A percentile compares a stretch with the other conserved stretches of the same genome.
These are phyloP conservation scores for Heterodera schachtii DNA, from an alignment of 1,140 invertebrate genomes.

Conservation along the genomic window DNA sequence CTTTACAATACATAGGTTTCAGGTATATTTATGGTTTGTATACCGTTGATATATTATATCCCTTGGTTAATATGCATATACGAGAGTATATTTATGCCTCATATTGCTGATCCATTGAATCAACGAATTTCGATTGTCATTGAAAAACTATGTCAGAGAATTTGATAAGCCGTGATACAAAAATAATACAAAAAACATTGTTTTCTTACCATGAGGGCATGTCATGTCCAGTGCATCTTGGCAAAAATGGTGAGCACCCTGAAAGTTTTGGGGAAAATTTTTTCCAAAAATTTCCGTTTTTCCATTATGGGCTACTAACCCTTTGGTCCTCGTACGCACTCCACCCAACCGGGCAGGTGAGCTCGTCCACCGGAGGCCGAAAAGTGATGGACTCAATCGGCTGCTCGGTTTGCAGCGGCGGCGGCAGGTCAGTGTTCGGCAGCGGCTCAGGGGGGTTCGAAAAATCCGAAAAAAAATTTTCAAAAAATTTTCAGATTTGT, in stretches of 20 bases:
- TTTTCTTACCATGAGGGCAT: slow-evolving; percentile 40
- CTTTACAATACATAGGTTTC: too few species aligned
- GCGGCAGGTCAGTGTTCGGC: slow-evolving; percentile 15
- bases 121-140: too few species aligned
- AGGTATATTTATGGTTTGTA: too few species aligned
- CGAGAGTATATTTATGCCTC: too few species aligned
- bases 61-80: too few species aligned
- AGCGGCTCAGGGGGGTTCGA: slow-evolving; percentile 20
- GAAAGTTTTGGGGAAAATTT: slow-evolving; percentile 1
- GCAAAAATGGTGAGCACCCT: slow-evolving; percentile 53
- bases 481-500: slow-evolving; percentile 1
- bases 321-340: slow-evolving; percentile 35
- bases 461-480: slow-evolving; percentile 2
- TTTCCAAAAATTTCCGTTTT: slow-evolving; percentile 9
- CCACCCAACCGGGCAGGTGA: slow-evolving; percentile 48
- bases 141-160: too few species aligned
- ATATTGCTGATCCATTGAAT: too few species aligned
- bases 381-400: slow-evolving; percentile 38
- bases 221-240: slow-evolving; percentile 49
- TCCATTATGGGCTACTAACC: not conserved
- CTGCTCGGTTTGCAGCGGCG: not conserved
- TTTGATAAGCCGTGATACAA: too few species aligned
- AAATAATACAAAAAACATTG: too few species aligned
- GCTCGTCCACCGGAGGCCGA: slow-evolving; percentile 44
- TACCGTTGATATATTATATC: too few species aligned